Evolutionary conservation across 2,113 vertebrate genomes (phyloP).

Genomic region (Poecile atricapillus): DNA sequence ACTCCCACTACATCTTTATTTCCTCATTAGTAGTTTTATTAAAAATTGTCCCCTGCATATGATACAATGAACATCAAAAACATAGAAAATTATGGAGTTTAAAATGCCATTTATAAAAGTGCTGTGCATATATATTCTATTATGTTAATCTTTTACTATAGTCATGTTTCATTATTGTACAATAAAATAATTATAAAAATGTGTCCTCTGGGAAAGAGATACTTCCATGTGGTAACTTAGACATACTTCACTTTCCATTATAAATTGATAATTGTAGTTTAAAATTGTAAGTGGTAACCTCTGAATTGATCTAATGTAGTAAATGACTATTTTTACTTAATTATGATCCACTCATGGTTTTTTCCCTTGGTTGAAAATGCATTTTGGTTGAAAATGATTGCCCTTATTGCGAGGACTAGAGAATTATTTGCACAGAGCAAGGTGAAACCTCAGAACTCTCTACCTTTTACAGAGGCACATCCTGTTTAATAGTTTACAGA

Average conservation of each 20-base stretch:
- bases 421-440: background rate
- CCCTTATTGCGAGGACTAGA: background rate
- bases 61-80: background rate
- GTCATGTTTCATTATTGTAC: background rate
- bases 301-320: background rate
- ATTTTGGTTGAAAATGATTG: background rate
- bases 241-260: background rate
- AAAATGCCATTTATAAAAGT: background rate
- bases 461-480: background rate
- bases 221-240: background rate
- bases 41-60: background rate
- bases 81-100: background rate
- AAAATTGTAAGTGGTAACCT: background rate
- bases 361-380: background rate
- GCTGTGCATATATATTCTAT: background rate
- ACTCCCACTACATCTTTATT: background rate
- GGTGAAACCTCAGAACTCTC: background rate
- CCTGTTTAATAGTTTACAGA: background rate
- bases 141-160: background rate
- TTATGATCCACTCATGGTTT: background rate
- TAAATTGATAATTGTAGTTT: constrained; percentile 10
- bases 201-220: background rate
- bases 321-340: background rate
- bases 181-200: background rate
- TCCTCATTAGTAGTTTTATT: background rate